Conservation (phyloP, 1,140 invertebrate species). For the Notospermus geniculatus region DNA sequence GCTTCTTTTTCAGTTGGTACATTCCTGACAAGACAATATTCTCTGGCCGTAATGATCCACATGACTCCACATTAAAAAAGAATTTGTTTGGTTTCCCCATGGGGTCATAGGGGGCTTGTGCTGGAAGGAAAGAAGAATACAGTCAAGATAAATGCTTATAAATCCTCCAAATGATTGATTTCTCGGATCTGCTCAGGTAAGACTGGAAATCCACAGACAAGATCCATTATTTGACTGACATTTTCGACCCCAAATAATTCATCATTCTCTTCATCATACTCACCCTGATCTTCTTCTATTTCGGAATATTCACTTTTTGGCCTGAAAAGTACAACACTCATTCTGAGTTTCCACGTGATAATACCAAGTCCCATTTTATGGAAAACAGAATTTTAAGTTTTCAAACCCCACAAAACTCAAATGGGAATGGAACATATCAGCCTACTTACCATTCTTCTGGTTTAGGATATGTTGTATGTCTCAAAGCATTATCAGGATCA, state of each 20-base stretch:
- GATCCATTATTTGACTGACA: too few species aligned
- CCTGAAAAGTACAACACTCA: slow-evolving; percentile 43
- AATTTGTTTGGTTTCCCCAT: slow-evolving; percentile 96
- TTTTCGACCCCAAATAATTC: neutral
- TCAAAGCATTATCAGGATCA: slow-evolving; percentile 96
- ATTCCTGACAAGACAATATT: slow-evolving; percentile 96
- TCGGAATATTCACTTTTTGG: slow-evolving; percentile 96
- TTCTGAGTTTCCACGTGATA: neutral
- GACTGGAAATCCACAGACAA: too few species aligned
- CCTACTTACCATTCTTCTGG: slow-evolving; percentile 89
- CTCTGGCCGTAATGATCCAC: slow-evolving; percentile 90
- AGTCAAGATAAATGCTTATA: neutral
- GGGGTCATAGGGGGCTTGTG: slow-evolving; percentile 89
- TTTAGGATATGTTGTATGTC: slow-evolving; percentile 94
- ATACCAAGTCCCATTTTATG: neutral
- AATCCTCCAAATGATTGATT: too few species aligned
- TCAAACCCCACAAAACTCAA: too few species aligned
- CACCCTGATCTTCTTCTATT: slow-evolving; percentile 87
- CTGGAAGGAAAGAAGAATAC: slow-evolving; percentile 61
- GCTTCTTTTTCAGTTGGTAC: slow-evolving; percentile 89
- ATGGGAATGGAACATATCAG: too few species aligned
- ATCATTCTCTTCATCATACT: slow-evolving; percentile 37
- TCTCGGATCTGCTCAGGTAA: too few species aligned
- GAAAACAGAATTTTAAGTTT: too few species aligned
- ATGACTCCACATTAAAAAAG: slow-evolving; percentile 94